Evolutionary conservation across 2,797 vertebrate genomes (phyloP).

Genomic region (Apodemus agrarius): DNA sequence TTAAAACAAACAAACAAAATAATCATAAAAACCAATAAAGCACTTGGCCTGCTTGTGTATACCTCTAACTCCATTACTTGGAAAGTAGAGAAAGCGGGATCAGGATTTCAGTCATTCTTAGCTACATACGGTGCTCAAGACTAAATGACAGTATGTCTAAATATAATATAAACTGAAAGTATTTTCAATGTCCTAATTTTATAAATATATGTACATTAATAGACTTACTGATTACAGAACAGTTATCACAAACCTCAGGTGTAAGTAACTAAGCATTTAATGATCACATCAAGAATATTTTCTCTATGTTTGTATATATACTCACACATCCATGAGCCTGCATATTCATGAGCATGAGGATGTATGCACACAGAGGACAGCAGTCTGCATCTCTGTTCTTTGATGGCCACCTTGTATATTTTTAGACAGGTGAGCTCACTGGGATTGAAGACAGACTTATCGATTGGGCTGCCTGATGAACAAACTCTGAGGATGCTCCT

Average conservation of each 20-base stretch:
- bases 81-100: too few relatives aligned
- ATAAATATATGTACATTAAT: neutral
- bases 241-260: too few relatives aligned
- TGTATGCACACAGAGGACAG: neutral
- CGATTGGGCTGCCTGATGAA: neutral
- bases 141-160: neutral
- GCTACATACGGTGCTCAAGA: neutral
- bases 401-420: neutral
- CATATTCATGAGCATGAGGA: fast-evolving
- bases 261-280: neutral
- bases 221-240: neutral
- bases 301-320: neutral
- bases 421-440: neutral
- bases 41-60: neutral
- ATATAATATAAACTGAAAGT: neutral
- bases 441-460: neutral
- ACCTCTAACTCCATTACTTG: neutral
- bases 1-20: neutral
- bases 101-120: neutral
- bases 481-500: neutral
- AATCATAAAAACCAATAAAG: neutral
- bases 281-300: neutral
- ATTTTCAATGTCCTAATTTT: neutral
- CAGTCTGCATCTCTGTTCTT: too few relatives aligned
- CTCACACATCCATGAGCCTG: too few relatives aligned